Base-by-base conservation (phyloP, 2,113 vertebrate species). In the Prunella fulvescens region DNA sequence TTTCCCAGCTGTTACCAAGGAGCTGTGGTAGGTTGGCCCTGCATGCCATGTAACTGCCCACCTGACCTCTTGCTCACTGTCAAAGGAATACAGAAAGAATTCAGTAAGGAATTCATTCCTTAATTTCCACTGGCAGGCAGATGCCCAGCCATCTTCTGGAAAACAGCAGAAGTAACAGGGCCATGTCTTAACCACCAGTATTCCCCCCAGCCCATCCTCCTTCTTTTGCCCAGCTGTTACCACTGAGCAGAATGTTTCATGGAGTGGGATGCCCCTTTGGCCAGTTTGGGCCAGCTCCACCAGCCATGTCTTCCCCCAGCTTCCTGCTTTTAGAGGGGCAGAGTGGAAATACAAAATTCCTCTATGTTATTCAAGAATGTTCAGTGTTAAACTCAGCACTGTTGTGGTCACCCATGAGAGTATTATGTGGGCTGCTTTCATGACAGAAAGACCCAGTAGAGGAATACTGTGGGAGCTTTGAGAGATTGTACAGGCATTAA, bases 31-130 rank as follows among this genome's bases (percentile, higher is more conserved):
- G 3, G 4, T 13, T 78, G 42, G 65, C 19, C 23, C 7, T 60
- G 7, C 9, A 20, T 1, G 1, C 19, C 17, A n/a, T 4, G 6
- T 23, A 64, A 64, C 11, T 4, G 1, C 44, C 48, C 20, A 44
- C 24, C 7, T 15, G 7, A 62, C 29, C 0, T 0, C 33, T 44
- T 70, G 29, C 25, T 58, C 29, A 18, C 11, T 8, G 1, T 8
- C 10, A 35, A 17, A 31, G 25, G 19, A 86, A 65, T 51, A 24
- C 29, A 69, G 31, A 54, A 47, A 26, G 29, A 76, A 74, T 72
- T 72, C 25, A 39, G 2, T 35, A 39, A 6, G 9, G 64, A 81
- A 81, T 64, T 81, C 1, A 37, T 54, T 67, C 37, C 22, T 17
- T 56, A 31, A 58, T 64, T 76, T 10, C 33, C 33, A 45, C 12